A percentile compares a stretch with the other conserved stretches of the same genome.
Evolutionary conservation across 2,113 vertebrate genomes (phyloP).

Genomic region (Ciconia boyciana): DNA sequence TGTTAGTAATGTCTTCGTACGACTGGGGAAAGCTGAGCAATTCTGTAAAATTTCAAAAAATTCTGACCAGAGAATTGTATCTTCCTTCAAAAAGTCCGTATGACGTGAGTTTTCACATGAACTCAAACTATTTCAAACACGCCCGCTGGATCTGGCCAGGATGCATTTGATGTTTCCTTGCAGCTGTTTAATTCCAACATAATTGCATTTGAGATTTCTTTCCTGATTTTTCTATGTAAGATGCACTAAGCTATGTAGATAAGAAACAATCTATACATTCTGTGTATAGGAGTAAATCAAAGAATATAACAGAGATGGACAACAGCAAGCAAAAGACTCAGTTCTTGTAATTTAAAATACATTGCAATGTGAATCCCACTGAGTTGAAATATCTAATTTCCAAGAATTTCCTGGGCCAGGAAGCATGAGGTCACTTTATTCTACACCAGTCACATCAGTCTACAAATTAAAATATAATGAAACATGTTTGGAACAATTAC

Average conservation of each 20-base stretch:
- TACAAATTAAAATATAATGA: constrained; percentile 32
- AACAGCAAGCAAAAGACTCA: not conserved
- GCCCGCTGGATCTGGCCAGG: not conserved
- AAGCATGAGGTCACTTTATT: constrained; percentile 14
- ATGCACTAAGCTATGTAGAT: constrained; percentile 22
- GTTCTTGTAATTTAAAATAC: constrained; percentile 43
- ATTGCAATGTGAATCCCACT: constrained; percentile 16
- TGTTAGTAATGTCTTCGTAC: constrained; percentile 9
- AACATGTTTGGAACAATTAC: constrained; percentile 33
- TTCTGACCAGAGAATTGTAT: not conserved
- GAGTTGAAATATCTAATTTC: constrained; percentile 32
- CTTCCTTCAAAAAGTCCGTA: not conserved
- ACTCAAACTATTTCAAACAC: not conserved
- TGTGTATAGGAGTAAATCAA: constrained; percentile 6
- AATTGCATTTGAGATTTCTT: constrained; percentile 51
- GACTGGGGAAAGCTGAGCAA: not conserved
- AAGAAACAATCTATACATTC: constrained; percentile 28
- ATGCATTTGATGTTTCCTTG: not conserved
- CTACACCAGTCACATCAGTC: not conserved
- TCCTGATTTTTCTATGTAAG: constrained; percentile 21
- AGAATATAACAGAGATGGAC: constrained; percentile 22
- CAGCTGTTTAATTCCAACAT: constrained; percentile 40
- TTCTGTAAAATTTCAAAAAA: not conserved
- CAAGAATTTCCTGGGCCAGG: constrained; percentile 34
- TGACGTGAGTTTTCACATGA: constrained; percentile 2